phyloP scores from a whole-genome alignment of 2,113 vertebrate species.

The Phodopus roborovskii region DNA sequence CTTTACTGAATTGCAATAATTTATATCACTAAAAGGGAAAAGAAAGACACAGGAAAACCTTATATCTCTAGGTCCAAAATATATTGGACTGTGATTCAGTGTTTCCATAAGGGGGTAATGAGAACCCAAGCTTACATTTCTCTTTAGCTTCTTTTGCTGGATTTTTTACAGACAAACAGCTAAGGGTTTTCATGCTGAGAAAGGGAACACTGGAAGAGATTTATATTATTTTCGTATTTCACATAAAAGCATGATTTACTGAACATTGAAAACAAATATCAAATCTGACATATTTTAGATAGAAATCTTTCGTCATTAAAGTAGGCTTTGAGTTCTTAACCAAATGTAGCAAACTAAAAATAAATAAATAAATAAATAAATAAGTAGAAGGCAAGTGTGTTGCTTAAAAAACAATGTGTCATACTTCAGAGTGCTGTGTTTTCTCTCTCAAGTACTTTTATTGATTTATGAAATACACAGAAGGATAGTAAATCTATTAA shows the following conservation, averaged over 20 bases:
- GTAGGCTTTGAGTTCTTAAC: slow-evolving; percentile 69
- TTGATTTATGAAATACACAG: slow-evolving; percentile 67
- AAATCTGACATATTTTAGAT: slow-evolving; percentile 74
- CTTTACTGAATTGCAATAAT: slow-evolving; percentile 42
- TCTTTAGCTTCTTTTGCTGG: slow-evolving; percentile 62
- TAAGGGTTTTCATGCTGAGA: slow-evolving; percentile 66
- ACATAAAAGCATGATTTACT: slow-evolving; percentile 79
- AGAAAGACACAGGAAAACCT: neutral
- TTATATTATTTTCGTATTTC: slow-evolving; percentile 80
- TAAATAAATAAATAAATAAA: neutral
- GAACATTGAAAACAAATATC: slow-evolving; percentile 59
- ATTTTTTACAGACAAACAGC: slow-evolving; percentile 59
- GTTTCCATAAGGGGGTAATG: slow-evolving; percentile 8
- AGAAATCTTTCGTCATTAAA: slow-evolving; percentile 72
- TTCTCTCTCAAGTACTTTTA: slow-evolving; percentile 66
- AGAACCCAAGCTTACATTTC: slow-evolving; percentile 57
- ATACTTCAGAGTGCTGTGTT: slow-evolving; percentile 60
- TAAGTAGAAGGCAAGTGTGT: neutral
- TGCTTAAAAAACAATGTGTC: slow-evolving; percentile 65
- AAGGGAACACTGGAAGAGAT: slow-evolving; percentile 63
- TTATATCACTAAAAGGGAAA: neutral
- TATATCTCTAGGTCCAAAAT: slow-evolving; percentile 41
- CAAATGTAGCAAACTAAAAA: slow-evolving; percentile 42
- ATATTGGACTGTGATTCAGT: slow-evolving; percentile 41
- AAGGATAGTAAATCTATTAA: slow-evolving; percentile 59